phyloP scores from a whole-genome alignment of 2,797 vertebrate species.

The Eremophila alpestris region DNA sequence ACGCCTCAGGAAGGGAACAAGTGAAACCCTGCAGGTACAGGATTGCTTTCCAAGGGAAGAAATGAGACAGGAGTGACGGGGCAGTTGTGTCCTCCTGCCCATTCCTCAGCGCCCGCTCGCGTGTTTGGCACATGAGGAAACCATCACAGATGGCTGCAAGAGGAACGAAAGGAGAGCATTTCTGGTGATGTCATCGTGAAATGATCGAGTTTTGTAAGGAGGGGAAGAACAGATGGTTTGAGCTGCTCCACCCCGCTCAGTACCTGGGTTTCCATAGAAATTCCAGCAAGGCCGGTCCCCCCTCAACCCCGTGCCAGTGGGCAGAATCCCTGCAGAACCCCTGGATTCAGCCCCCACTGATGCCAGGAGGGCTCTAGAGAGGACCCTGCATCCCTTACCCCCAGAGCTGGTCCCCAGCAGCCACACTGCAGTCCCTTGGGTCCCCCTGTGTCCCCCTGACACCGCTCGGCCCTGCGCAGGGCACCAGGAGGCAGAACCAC shows the following conservation, averaged over 20 bases:
- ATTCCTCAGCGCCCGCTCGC: not conserved
- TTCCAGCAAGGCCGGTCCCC: not conserved
- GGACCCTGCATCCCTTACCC: not conserved
- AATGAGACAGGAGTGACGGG: not conserved
- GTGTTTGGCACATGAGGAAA: conserved; percentile 25
- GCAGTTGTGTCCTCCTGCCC: not conserved
- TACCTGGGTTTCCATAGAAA: conserved; percentile 65
- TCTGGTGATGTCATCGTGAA: conserved; percentile 26
- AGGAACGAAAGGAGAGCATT: conserved; percentile 25
- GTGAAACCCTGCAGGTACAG: not conserved
- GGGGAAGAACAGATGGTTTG: conserved; percentile 66
- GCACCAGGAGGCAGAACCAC: rapidly evolving
- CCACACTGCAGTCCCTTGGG: not conserved
- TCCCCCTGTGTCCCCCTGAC: rapidly evolving
- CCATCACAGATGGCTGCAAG: conserved; percentile 47
- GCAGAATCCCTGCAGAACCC: not conserved
- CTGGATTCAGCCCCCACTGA: not conserved
- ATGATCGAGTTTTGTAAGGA: conserved; percentile 50
- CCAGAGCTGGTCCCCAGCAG: not conserved
- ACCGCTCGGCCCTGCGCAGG: not conserved
- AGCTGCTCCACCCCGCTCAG: not conserved
- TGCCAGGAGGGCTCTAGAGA: not conserved
- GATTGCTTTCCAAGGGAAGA: not conserved
- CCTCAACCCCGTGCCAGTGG: not conserved
- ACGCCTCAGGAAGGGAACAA: not conserved